Evolutionary conservation across 2,888 invertebrate species (phyloP), one percentile per base, ranked within the genome.

Genomic region (Microchrysa polita): DNA sequence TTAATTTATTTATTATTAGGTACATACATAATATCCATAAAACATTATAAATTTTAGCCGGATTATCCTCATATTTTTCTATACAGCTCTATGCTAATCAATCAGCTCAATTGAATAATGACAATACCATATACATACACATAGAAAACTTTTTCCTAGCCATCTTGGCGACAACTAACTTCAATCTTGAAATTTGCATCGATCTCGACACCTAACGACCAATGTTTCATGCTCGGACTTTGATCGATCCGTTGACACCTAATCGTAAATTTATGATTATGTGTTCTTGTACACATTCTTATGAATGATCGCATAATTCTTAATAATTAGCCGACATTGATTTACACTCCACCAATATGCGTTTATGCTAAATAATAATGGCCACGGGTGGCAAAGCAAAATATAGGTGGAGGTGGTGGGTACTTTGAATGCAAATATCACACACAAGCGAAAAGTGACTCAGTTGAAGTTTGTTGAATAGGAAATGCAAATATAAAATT

Each of bases 191-290:
- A 14, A n/a, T n/a, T 10, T 40, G 22, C 5, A 40, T 5, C 27
- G 4, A 27, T 14, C 27, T n/a, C 16, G 4, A 48, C 2, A 48
- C 14, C 59, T 59, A 12, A 23, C 59, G 27, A 59, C 23, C n/a
- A 12, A 59, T 59, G 16, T 34, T 52, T 52, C 10, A 14, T 52
- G 67, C 52, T 20, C 23, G 67, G 67, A 67, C 67, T 67, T 67
- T 67, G 67, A 67, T 52, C 67, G 12, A 12, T 53, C 67, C 10
- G 23, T 52, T 67, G 53, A 67, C 67, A 67, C 67, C 67, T 67
- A 48, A 48, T 10, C 63, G 16, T 34, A 18, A 18, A 5, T 63
- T 67, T 23, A 53, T 22, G 22, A 52, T 65, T 12, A 22, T 22
- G 7, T n/a, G 1, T 23, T 16, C 22, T 53, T 67, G 23, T 52